Conservation (phyloP, 2,797 vertebrate species). For the Synanceia verrucosa region DNA sequence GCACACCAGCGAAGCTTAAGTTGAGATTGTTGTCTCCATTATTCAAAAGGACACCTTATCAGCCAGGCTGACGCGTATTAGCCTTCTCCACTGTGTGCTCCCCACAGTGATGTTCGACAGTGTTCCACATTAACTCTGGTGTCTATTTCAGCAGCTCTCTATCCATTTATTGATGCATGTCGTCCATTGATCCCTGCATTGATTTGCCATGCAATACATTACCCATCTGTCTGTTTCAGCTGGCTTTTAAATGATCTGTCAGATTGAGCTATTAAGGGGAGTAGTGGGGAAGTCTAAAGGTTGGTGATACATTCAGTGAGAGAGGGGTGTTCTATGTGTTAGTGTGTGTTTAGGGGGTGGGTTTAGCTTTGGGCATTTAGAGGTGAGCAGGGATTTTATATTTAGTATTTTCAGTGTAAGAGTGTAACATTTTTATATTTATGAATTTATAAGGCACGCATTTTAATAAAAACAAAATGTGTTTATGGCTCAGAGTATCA, state of each 20-base stretch:
- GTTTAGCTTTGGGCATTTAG: slow-evolving; percentile 13
- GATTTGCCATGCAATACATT: slow-evolving; percentile 83
- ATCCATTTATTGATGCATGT: slow-evolving; percentile 83
- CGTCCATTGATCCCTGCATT: slow-evolving; percentile 77
- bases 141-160: slow-evolving; percentile 79
- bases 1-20: slow-evolving; percentile 43
- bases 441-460: too few relatives aligned
- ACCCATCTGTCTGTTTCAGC: slow-evolving; percentile 79
- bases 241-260: slow-evolving; percentile 82
- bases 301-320: slow-evolving; percentile 64
- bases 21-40: slow-evolving; percentile 71
- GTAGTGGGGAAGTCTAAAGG: slow-evolving; percentile 78
- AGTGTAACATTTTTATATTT: too few relatives aligned
- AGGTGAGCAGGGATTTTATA: background rate
- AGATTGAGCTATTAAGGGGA: slow-evolving; percentile 77
- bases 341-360: slow-evolving; percentile 8
- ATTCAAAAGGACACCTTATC: slow-evolving; percentile 75
- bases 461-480: background rate
- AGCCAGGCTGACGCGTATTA: slow-evolving; percentile 46
- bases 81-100: slow-evolving; percentile 49
- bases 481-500: background rate
- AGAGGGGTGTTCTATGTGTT: slow-evolving; percentile 7
- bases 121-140: slow-evolving; percentile 67
- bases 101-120: slow-evolving; percentile 58
- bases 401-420: too few relatives aligned